These are phyloP conservation scores for Pseudolaguvia tuberculata DNA, from an alignment of 2,113 vertebrate genomes.

Conservation along the genomic window DNA sequence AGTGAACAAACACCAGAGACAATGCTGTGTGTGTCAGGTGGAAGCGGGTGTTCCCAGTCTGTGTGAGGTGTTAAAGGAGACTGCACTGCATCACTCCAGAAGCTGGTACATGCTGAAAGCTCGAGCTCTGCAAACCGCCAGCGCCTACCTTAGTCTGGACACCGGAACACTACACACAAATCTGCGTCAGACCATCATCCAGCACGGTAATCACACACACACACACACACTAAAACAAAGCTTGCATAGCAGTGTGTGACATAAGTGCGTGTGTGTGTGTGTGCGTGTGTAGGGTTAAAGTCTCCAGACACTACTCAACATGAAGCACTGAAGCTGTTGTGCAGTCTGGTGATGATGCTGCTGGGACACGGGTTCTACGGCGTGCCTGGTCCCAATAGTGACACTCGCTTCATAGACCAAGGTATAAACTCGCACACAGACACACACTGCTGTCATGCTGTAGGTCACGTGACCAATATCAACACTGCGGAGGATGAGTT, in stretches of 20 bases:
- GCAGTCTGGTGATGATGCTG: slow-evolving; percentile 76
- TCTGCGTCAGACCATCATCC: slow-evolving; percentile 63
- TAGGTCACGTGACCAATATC: too few species aligned
- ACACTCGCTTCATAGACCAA: slow-evolving; percentile 69
- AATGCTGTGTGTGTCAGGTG: slow-evolving; percentile 60
- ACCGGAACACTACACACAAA: slow-evolving; percentile 54
- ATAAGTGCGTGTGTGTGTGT: background rate
- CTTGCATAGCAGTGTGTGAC: too few species aligned
- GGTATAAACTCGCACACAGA: slow-evolving; percentile 59
- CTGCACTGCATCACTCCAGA: slow-evolving; percentile 73
- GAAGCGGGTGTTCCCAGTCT: slow-evolving; percentile 67
- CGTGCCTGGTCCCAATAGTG: slow-evolving; percentile 16
- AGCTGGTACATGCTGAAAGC: slow-evolving; percentile 83
- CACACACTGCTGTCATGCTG: too few species aligned
- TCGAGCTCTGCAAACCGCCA: slow-evolving; percentile 69
- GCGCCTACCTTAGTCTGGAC: slow-evolving; percentile 75
- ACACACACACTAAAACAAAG: background rate
- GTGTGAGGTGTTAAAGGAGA: slow-evolving; percentile 71
- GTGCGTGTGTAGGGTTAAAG: slow-evolving; percentile 70
- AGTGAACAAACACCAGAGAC: background rate
- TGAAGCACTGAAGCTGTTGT: slow-evolving; percentile 79
- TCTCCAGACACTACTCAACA: slow-evolving; percentile 72
- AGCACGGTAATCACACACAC: slow-evolving; percentile 64
- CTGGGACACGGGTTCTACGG: slow-evolving; percentile 73
- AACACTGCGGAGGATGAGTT: too few species aligned